A percentile compares a stretch with the other conserved stretches of the same genome.
These are phyloP conservation scores for Dolichopus griseipennis DNA, from an alignment of 2,888 invertebrate species.

Conservation along the genomic window DNA sequence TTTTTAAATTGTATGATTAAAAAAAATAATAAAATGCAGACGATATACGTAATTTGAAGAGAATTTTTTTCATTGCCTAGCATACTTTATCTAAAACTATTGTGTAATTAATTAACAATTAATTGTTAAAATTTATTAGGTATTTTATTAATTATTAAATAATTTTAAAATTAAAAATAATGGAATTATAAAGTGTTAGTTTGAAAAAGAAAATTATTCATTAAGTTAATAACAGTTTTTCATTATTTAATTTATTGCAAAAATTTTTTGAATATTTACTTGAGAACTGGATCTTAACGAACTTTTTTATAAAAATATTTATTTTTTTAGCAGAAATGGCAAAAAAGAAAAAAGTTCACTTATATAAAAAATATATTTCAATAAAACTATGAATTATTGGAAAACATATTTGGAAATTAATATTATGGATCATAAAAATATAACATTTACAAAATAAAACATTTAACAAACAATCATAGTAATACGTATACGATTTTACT, in stretches of 20 bases:
- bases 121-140: slow-evolving; percentile 17
- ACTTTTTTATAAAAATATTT: too few relatives aligned
- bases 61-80: slow-evolving; percentile 25
- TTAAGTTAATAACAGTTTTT: slow-evolving; percentile 7
- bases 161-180: slow-evolving; percentile 8
- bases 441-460: slow-evolving; percentile 13
- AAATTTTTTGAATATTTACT: slow-evolving; percentile 10
- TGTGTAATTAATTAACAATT: slow-evolving; percentile 15
- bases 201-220: slow-evolving; percentile 15
- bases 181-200: slow-evolving; percentile 15
- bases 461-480: slow-evolving; percentile 12
- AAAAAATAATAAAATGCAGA: slow-evolving; percentile 16
- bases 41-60: slow-evolving; percentile 28
- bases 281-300: neutral
- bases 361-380: too few relatives aligned
- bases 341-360: too few relatives aligned
- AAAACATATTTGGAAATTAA: too few relatives aligned
- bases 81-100: slow-evolving; percentile 20
- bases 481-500: neutral
- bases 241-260: too few relatives aligned
- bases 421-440: neutral
- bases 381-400: too few relatives aligned
- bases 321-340: too few relatives aligned
- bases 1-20: slow-evolving; percentile 2
- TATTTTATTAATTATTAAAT: slow-evolving; percentile 15